These are phyloP conservation scores for Cantharis rustica DNA, from an alignment of 2,888 invertebrate genomes.

Conservation along the genomic window DNA sequence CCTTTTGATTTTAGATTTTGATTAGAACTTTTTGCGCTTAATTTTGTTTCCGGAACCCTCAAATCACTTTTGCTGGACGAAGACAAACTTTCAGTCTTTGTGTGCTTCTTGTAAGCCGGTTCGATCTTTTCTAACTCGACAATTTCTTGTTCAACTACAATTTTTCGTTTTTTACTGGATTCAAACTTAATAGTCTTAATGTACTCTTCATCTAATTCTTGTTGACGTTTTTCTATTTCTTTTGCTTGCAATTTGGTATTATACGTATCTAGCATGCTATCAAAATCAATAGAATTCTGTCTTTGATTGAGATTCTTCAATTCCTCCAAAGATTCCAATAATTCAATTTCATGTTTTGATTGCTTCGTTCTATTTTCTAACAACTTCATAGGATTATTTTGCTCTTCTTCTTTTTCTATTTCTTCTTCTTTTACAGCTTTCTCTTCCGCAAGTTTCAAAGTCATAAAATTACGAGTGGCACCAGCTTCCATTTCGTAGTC, in stretches of 20 bases:
- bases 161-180: conserved; percentile 48
- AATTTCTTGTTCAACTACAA: conserved; percentile 72
- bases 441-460: conserved; percentile 78
- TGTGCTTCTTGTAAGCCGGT: conserved; percentile 45
- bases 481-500: conserved; percentile 99
- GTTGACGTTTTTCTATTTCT: conserved; percentile 68
- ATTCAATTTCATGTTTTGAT: conserved; percentile 90
- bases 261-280: conserved; percentile 80
- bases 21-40: conserved; percentile 3
- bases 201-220: conserved; percentile 84
- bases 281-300: conserved; percentile 86
- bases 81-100: background rate
- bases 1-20: conserved; percentile 54
- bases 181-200: conserved; percentile 65
- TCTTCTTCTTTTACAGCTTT: conserved; percentile 90
- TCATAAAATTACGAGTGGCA: conserved; percentile 96
- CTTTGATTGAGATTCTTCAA: conserved; percentile 90
- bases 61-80: background rate
- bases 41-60: background rate
- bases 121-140: conserved; percentile 64
- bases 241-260: conserved; percentile 69
- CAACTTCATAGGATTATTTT: conserved; percentile 98
- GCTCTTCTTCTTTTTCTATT: conserved; percentile 80
- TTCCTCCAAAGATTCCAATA: conserved; percentile 93
- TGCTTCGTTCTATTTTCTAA: conserved; percentile 96